A percentile compares a stretch with the other conserved stretches of the same genome.
Conservation (phyloP, 2,113 vertebrate genomes). For the Phoenicopterus ruber region DNA sequence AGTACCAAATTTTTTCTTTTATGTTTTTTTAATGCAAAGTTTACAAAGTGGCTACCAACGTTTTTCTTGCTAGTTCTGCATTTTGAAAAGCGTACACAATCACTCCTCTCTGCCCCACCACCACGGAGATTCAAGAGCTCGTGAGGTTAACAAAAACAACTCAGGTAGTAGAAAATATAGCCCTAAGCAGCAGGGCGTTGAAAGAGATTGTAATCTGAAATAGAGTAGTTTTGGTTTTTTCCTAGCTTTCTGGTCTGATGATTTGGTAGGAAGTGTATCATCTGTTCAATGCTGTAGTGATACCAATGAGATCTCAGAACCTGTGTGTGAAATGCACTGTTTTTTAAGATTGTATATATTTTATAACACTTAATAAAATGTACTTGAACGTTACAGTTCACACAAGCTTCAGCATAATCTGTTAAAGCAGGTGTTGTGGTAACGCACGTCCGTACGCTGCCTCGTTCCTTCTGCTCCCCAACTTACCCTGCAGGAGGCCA, state of each 20-base stretch:
- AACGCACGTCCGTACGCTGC: background rate
- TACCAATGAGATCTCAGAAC: background rate
- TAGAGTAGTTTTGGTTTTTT: background rate
- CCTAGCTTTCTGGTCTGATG: background rate
- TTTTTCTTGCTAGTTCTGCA: conserved; percentile 49
- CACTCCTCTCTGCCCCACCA: background rate
- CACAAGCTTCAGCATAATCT: background rate
- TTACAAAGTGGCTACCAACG: conserved; percentile 52
- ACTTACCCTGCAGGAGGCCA: background rate
- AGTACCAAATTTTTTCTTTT: conserved; percentile 67
- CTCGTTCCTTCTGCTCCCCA: background rate
- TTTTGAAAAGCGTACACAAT: conserved; percentile 15
- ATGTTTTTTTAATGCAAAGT: conserved; percentile 56
- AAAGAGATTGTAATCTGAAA: background rate
- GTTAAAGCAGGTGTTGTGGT: background rate
- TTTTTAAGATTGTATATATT: conserved; percentile 32
- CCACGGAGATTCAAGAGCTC: background rate
- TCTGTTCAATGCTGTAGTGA: background rate
- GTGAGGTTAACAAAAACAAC: conserved; percentile 1
- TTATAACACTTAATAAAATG: conserved; percentile 54
- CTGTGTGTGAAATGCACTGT: background rate
- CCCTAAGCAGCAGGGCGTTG: background rate
- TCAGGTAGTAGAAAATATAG: background rate
- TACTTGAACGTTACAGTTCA: background rate
- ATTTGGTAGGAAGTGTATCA: background rate